phyloP scores from a whole-genome alignment of 2,888 invertebrate genomes.

The Apantesis nais region DNA sequence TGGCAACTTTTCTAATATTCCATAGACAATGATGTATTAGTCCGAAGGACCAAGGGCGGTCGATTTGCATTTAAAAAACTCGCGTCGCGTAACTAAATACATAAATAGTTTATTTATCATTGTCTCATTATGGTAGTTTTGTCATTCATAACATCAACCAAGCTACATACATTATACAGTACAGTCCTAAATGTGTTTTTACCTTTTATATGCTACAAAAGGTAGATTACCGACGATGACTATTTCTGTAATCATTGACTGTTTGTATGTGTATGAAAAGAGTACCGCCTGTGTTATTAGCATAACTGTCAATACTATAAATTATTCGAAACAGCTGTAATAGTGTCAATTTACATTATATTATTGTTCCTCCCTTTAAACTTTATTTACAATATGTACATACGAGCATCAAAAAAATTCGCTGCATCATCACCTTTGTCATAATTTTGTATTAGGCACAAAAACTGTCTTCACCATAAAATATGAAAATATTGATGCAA shows the following conservation, averaged over 20 bases:
- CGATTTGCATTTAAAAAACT: not conserved
- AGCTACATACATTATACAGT: slow-evolving; percentile 1
- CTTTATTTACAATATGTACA: too few relatives aligned
- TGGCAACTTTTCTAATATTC: not conserved
- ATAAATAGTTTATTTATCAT: not conserved
- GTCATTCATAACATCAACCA: not conserved
- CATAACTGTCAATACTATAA: not conserved
- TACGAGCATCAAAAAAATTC: too few relatives aligned
- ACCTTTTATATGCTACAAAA: not conserved
- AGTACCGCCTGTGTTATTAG: not conserved
- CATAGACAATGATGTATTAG: not conserved
- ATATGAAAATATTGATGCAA: not conserved
- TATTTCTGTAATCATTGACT: not conserved
- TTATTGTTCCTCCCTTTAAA: too few relatives aligned
- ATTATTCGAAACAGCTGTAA: not conserved
- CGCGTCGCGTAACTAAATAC: not conserved
- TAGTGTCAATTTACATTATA: not conserved
- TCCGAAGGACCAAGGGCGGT: not conserved
- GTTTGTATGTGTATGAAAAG: not conserved
- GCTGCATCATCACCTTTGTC: too few relatives aligned
- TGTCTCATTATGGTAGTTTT: not conserved
- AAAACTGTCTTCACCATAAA: not conserved
- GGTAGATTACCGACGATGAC: slow-evolving; percentile 1
- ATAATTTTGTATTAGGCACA: not conserved
- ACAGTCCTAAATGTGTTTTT: not conserved